phyloP scores from a whole-genome alignment of 2,888 invertebrate genomes.

The Mayetiola destructor region DNA sequence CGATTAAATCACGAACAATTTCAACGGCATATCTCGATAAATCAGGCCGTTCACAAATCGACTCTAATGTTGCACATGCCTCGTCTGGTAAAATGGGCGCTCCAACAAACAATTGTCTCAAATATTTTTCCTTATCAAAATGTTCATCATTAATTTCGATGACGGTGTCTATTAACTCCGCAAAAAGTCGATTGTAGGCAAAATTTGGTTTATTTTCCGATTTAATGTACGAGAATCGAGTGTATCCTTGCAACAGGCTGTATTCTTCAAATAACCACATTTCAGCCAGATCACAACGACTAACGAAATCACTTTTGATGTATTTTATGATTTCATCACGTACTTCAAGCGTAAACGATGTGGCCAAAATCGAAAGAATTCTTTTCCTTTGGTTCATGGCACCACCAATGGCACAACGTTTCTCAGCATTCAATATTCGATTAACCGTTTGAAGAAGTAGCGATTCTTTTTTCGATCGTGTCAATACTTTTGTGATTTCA shows the following conservation, averaged over 20 bases:
- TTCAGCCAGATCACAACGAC: slow-evolving; percentile 73
- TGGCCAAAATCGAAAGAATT: slow-evolving; percentile 71
- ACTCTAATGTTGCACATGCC: slow-evolving; percentile 65
- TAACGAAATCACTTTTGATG: slow-evolving; percentile 71
- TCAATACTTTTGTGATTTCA: slow-evolving; percentile 69
- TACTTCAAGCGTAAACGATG: slow-evolving; percentile 66
- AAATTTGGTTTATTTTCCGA: slow-evolving; percentile 53
- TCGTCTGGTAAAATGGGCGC: slow-evolving; percentile 82
- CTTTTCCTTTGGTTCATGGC: slow-evolving; percentile 48
- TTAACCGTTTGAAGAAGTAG: slow-evolving; percentile 60
- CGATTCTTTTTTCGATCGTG: slow-evolving; percentile 51
- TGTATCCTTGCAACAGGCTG: slow-evolving; percentile 62
- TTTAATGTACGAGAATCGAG: slow-evolving; percentile 36
- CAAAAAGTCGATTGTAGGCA: slow-evolving; percentile 71
- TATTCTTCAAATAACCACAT: slow-evolving; percentile 95
- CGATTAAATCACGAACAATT: slow-evolving; percentile 71
- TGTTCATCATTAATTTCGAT: slow-evolving; percentile 37
- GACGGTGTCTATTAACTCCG: slow-evolving; percentile 52
- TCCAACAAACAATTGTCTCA: slow-evolving; percentile 68
- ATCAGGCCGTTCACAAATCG: slow-evolving; percentile 59
- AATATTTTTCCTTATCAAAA: slow-evolving; percentile 36
- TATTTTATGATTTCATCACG: slow-evolving; percentile 64
- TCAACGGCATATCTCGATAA: slow-evolving; percentile 59
- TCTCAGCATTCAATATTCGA: slow-evolving; percentile 28
- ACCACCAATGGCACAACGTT: slow-evolving; percentile 46